Percentiles rank a stretch among this genome's conserved stretches.
Conservation (phyloP, 2,797 vertebrate species). For the Phylloscopus collybita region DNA sequence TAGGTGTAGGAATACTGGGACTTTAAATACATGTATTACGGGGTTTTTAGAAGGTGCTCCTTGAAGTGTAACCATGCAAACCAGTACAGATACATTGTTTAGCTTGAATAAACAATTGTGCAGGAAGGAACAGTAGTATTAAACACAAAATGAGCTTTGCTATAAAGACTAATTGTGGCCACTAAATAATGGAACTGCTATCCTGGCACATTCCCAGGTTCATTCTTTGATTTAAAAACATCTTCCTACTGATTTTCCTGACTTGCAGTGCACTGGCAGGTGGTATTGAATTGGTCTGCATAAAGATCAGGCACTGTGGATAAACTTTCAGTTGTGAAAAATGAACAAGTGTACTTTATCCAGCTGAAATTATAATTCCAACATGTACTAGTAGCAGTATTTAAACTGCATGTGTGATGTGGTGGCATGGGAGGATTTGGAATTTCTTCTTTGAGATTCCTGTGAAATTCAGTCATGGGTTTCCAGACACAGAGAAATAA, state of each 20-base stretch:
- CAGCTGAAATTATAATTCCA: background rate
- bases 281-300: background rate
- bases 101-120: background rate
- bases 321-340: slow-evolving; percentile 5
- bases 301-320: background rate
- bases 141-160: background rate
- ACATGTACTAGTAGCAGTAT: background rate
- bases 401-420: background rate
- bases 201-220: background rate
- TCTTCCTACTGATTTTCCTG: background rate
- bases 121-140: background rate
- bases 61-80: background rate
- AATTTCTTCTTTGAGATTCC: background rate
- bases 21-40: background rate
- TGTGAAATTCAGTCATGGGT: background rate
- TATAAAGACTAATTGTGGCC: background rate
- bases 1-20: background rate
- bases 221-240: background rate
- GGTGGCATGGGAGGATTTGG: background rate
- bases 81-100: background rate
- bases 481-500: background rate
- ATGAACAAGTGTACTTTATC: background rate
- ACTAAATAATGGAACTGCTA: background rate
- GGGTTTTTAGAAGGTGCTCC: background rate
- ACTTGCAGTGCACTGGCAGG: background rate